These are phyloP conservation scores for Trachurus trachurus DNA, from an alignment of 2,797 vertebrate genomes.

Conservation along the genomic window DNA sequence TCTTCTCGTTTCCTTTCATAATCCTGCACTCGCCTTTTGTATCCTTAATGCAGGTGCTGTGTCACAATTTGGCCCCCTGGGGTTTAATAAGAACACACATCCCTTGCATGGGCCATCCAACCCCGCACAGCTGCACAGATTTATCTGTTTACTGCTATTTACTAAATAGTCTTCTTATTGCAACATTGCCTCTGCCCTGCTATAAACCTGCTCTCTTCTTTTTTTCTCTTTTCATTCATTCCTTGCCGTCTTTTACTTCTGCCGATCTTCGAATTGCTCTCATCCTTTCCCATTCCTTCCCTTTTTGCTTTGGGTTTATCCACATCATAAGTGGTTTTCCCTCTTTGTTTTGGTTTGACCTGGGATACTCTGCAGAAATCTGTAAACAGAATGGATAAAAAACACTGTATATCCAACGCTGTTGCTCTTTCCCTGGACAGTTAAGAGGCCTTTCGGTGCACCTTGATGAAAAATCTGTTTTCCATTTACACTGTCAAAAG, in stretches of 20 bases:
- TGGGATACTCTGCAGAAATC: conserved; percentile 53
- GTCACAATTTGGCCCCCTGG: conserved; percentile 77
- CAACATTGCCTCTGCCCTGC: conserved; percentile 75
- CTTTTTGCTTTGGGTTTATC: conserved; percentile 56
- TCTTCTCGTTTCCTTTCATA: conserved; percentile 61
- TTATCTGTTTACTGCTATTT: conserved; percentile 85
- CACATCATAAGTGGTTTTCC: conserved; percentile 69
- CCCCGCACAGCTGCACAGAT: conserved; percentile 83
- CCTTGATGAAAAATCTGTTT: conserved; percentile 58
- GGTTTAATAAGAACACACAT: conserved; percentile 82
- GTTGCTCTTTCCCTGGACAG: conserved; percentile 41
- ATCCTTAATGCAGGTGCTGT: conserved; percentile 79
- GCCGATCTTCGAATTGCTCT: conserved; percentile 62
- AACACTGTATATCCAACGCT: conserved; percentile 44
- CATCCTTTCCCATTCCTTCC: conserved; percentile 45
- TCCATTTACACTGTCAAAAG: conserved; percentile 47
- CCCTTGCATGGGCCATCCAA: conserved; percentile 79
- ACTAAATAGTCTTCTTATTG: conserved; percentile 84
- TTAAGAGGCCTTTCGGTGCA: conserved; percentile 39
- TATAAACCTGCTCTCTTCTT: conserved; percentile 74
- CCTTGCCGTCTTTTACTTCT: conserved; percentile 54
- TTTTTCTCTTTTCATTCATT: conserved; percentile 59
- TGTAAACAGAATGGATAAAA: conserved; percentile 67
- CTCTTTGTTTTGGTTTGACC: conserved; percentile 69
- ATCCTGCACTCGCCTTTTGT: conserved; percentile 48